phyloP scores from a whole-genome alignment of 2,113 vertebrate genomes.

The Pelvicachromis taeniatus region DNA sequence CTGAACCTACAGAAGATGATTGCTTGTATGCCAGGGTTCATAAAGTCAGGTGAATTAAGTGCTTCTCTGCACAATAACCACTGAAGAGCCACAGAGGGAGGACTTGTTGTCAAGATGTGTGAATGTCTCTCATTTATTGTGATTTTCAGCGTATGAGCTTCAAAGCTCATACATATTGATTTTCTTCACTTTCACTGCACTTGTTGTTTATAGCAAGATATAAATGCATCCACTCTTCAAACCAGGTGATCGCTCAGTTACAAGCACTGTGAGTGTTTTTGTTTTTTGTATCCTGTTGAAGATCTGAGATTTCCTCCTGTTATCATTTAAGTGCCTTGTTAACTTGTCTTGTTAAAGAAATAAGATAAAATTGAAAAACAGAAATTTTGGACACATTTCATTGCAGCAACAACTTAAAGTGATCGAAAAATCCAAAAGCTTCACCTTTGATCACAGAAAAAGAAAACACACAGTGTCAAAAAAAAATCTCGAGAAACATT shows the following conservation, averaged over 20 bases:
- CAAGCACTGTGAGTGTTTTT: not conserved
- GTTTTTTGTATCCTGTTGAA: not conserved
- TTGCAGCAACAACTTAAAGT: not conserved
- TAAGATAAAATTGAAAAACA: not conserved
- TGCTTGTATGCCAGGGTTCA: slow-evolving; percentile 39
- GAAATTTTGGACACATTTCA: not conserved
- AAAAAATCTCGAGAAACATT: not conserved
- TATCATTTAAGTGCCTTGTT: not conserved
- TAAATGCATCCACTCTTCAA: no score
- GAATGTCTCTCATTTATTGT: not conserved
- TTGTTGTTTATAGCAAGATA: no score
- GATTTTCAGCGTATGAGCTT: not conserved
- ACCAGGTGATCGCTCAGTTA: no score
- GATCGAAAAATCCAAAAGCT: no score
- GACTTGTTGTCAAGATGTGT: not conserved
- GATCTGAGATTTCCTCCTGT: not conserved
- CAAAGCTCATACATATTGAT: no score
- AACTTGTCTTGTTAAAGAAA: not conserved
- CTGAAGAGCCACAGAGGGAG: not conserved
- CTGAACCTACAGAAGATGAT: not conserved
- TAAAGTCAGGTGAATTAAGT: not conserved
- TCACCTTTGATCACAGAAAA: not conserved
- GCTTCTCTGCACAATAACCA: not conserved
- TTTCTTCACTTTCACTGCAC: no score
- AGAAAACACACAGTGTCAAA: not conserved